Base-by-base conservation (phyloP, 1,140 invertebrate genomes). In the Acromyrmex charruanus region DNA sequence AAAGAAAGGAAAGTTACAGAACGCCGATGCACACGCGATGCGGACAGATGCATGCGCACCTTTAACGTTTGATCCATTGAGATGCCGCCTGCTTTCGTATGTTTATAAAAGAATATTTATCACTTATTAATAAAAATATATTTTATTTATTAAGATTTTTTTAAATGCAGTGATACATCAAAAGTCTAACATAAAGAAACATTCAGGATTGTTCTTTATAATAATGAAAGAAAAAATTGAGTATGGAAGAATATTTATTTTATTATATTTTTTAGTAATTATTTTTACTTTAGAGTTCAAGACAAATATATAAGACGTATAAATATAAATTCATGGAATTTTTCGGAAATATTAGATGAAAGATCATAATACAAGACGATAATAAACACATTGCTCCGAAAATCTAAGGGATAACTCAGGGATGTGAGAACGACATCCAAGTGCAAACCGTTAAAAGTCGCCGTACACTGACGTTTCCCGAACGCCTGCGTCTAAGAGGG, bases 21-120 rank as follows among this genome's bases (percentile, higher is more conserved):
- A 88, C 87, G 89, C 85, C 90, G 89, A 91, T 89, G 66, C 90
- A 89, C 85, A 87, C 61, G 61, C 85, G 88, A 90, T 14, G 53
- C 77, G 80, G 85, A 89, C 89, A 91, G 89, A 91, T 91, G 89
- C 90, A 81, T 85, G 87, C 81, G 80, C 79, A 90, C 90, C 89
- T 91, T 91, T 91, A 82, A 49, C 65, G 44, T 35, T 35, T 44
- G 89, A 74, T 91, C 90, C 89, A 91, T 91, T 82, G 87, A 82
- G 86, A 86, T 53, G 18, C 79, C 79, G 80, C 25, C 61, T 68
- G 63, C 16, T 61, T 80, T 58, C n/a, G 28, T 21, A 61, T 81
- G 18, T 85, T 79, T 71, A 55, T 28, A 58, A 84, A 82, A 44
- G 49, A 69, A 14, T 77, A 74, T 4, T 59, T 74, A n/a, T 16